Conservation (phyloP, 2,888 invertebrate species). For the Polydrusus pterygomalis region DNA sequence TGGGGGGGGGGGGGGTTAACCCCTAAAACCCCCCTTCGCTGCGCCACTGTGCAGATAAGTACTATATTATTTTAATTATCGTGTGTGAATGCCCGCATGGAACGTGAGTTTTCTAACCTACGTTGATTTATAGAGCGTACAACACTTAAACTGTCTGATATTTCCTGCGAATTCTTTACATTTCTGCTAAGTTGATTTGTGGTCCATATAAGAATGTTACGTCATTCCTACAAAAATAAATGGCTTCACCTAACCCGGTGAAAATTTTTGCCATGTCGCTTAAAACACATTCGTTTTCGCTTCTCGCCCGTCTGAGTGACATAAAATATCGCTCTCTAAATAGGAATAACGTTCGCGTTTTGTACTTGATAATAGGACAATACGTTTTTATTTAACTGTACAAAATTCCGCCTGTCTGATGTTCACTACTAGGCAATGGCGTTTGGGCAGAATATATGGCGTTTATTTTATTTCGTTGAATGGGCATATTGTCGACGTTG, state of each 20-base stretch:
- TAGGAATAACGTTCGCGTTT: conserved; percentile 55
- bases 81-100: background rate
- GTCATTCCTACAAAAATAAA: conserved; percentile 50
- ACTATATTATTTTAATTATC: background rate
- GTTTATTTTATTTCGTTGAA: conserved; percentile 50
- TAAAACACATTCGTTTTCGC: conserved; percentile 52
- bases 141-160: conserved; percentile 8
- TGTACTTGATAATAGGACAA: conserved; percentile 59
- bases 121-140: conserved; percentile 18
- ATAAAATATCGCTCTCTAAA: conserved; percentile 54
- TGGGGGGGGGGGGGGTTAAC: no score
- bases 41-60: no score
- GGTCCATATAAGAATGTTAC: conserved; percentile 49
- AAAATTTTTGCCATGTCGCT: conserved; percentile 51
- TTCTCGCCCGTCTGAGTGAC: conserved; percentile 48
- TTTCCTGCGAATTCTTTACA: conserved; percentile 28
- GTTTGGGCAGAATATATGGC: conserved; percentile 58
- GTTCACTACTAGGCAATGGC: conserved; percentile 57
- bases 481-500: no score
- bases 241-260: conserved; percentile 48
- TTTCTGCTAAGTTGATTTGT: conserved; percentile 49
- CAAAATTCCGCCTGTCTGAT: conserved; percentile 61
- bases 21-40: no score
- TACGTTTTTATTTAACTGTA: conserved; percentile 61
- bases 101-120: background rate